Evolutionary conservation across 2,797 vertebrate genomes (phyloP), one percentile per base, ranked within the genome.

Genomic region (Remorina albescens): DNA sequence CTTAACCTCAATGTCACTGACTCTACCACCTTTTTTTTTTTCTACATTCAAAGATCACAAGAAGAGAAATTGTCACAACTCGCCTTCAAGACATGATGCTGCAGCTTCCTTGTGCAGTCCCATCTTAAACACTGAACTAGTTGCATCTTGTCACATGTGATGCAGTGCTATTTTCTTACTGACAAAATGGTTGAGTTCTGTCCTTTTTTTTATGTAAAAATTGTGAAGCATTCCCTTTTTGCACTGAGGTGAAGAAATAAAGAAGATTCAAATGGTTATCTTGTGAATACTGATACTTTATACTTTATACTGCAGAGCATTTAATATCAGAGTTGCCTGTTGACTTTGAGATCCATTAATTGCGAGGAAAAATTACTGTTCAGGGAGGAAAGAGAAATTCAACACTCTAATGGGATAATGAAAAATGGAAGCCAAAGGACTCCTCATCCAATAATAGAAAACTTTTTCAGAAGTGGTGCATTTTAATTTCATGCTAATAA

Each of bases 161-260:
- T 64, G 68, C 85, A 84, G 78, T 84, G 68, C 60, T 41, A 8
- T 62, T 81, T 89, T 86, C 66, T 78, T 80, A 81, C 49, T 36
- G 41, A 78, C 63, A 49, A 44, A 42, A 47, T 50, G n/a, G 39
- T 68, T 57, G 8, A 60, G 73, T 55, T 60, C 3, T 16, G 41
- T 41, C 10, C 15, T 28, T 51, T 63, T 71, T 74, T 65, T 83
- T 46, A 86, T 74, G 73, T 84, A 76, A 25, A 71, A 30, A 67
- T 91, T 91, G 74, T 90, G 82, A 89, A 88, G 70, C 88, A 89
- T 89, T 88, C 85, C 80, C 62, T 76, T 88, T 86, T 86, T 89
- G 84, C 88, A 90, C 72, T 76, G 74, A 82, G 26, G 54, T 44
- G 21, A 87, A 62, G 42, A 82, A 91, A 91, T 88, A 89, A 92